Percentiles rank a stretch among this genome's conserved stretches.
Evolutionary conservation across 1,140 invertebrate genomes (phyloP).

Genomic region (Drosophila takahashii): DNA sequence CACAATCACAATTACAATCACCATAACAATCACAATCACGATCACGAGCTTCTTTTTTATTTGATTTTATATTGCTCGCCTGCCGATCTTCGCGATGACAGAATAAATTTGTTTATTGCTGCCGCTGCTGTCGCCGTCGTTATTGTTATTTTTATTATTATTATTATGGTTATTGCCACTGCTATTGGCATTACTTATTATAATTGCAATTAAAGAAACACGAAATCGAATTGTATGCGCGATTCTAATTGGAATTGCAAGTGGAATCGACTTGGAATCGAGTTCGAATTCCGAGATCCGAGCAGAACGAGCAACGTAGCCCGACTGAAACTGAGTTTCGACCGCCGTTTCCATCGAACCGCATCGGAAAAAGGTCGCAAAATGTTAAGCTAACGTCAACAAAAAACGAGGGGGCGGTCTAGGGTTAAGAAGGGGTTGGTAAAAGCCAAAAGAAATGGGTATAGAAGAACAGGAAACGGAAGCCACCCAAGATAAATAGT

Average conservation of each 20-base stretch:
- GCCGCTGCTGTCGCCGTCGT: conserved; percentile 4
- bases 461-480: background rate
- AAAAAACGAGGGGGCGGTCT: background rate
- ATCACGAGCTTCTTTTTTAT: conserved; percentile 40
- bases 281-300: background rate
- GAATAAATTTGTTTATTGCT: conserved; percentile 63
- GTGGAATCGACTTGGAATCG: conserved; percentile 1
- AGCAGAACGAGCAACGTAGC: conserved; percentile 51
- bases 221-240: conserved; percentile 17
- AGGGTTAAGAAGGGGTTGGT: background rate
- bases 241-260: background rate
- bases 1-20: conserved; percentile 28
- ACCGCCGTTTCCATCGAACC: conserved; percentile 22
- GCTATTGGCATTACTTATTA: conserved; percentile 44
- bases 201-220: conserved; percentile 70
- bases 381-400: conserved; percentile 18
- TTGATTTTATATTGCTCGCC: conserved; percentile 36
- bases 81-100: conserved; percentile 54
- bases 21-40: conserved; percentile 31
- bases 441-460: conserved; percentile 1
- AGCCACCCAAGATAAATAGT: background rate
- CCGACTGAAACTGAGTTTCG: conserved; percentile 43
- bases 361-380: conserved; percentile 15
- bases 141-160: conserved; percentile 21
- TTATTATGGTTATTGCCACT: conserved; percentile 56